Evolutionary conservation across 2,797 vertebrate genomes (phyloP).

Genomic region (Myiotriccus ornatus): DNA sequence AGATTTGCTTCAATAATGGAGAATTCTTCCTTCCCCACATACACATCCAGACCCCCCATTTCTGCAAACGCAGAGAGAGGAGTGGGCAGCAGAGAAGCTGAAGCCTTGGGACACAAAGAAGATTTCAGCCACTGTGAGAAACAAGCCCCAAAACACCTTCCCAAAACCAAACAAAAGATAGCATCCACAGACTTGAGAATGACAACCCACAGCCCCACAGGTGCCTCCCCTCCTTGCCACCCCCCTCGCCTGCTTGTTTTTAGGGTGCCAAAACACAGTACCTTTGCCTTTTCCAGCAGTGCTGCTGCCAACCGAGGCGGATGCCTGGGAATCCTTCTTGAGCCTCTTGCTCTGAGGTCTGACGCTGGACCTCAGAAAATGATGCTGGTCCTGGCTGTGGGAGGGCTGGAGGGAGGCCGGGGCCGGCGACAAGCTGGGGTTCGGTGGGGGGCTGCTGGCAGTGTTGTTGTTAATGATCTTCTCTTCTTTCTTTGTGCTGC

Average conservation of each 20-base stretch:
- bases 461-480: constrained; percentile 65
- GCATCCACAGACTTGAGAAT: not conserved
- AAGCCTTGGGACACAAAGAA: constrained; percentile 38
- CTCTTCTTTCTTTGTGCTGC: constrained; percentile 92
- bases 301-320: constrained; percentile 80
- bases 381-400: constrained; percentile 93
- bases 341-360: constrained; percentile 96
- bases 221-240: not conserved
- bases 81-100: not conserved
- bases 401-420: constrained; percentile 76
- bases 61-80: not conserved
- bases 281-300: constrained; percentile 87
- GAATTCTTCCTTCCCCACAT: not conserved
- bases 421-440: constrained; percentile 74
- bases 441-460: constrained; percentile 77
- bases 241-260: not conserved
- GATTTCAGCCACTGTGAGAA: not conserved
- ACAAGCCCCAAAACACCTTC: constrained; percentile 1
- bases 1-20: not conserved
- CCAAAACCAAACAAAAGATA: constrained; percentile 24
- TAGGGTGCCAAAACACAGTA: constrained; percentile 54
- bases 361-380: constrained; percentile 98
- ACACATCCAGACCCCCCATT: not conserved
- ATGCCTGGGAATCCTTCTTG: constrained; percentile 89
- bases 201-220: not conserved